phyloP scores from a whole-genome alignment of 2,888 invertebrate genomes.

The Neocrepidodera transversa region DNA sequence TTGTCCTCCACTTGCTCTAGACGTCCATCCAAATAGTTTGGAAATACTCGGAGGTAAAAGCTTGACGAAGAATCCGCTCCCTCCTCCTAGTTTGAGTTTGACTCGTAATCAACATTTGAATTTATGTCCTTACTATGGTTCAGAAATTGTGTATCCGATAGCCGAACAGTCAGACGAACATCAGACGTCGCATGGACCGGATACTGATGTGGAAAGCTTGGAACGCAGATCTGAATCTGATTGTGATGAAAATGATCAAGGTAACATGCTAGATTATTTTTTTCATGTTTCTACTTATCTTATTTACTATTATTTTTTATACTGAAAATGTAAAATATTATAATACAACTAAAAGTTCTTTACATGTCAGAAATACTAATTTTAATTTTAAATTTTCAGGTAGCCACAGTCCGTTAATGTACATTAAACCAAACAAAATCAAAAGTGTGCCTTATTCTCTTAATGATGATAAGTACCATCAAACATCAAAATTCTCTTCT shows the following conservation, averaged over 20 bases:
- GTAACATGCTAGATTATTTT: too few relatives aligned
- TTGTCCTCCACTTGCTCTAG: conserved; percentile 72
- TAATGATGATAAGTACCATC: conserved; percentile 48
- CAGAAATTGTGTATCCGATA: conserved; percentile 83
- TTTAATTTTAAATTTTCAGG: conserved; percentile 31
- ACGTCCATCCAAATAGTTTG: conserved; percentile 82
- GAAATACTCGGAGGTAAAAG: conserved; percentile 67
- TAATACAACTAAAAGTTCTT: too few relatives aligned
- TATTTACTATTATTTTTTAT: neutral
- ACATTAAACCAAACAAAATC: conserved; percentile 48
- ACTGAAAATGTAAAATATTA: too few relatives aligned
- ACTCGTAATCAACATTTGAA: conserved; percentile 75
- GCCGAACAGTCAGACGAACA: conserved; percentile 85
- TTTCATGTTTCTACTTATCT: neutral
- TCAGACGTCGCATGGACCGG: conserved; percentile 70
- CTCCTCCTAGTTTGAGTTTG: conserved; percentile 74
- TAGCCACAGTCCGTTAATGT: conserved; percentile 72
- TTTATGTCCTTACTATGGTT: conserved; percentile 69
- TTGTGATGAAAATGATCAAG: conserved; percentile 73
- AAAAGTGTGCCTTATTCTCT: conserved; percentile 48
- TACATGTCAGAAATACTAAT: too few relatives aligned
- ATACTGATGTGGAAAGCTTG: conserved; percentile 66
- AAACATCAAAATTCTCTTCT: conserved; percentile 40
- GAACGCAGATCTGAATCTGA: conserved; percentile 71
- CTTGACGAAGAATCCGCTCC: conserved; percentile 68